phyloP scores from a whole-genome alignment of 2,797 vertebrate species.

The Sebastes flavidus region DNA sequence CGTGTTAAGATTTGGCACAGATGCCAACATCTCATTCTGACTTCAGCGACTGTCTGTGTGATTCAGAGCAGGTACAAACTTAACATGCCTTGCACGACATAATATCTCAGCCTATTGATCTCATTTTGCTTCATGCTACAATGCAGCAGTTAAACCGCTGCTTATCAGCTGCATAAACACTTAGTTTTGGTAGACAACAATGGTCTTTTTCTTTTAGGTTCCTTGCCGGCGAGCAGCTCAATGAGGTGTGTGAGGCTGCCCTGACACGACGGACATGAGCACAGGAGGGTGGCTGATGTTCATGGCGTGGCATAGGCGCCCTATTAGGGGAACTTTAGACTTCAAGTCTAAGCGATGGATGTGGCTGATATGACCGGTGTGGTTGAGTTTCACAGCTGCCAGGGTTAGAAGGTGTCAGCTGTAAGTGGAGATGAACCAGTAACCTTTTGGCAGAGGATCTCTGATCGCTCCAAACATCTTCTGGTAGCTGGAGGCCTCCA shows the following conservation, averaged over 20 bases:
- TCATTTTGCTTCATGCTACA: slow-evolving; percentile 22
- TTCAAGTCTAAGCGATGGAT: slow-evolving; percentile 41
- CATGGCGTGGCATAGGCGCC: slow-evolving; percentile 23
- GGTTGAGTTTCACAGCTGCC: slow-evolving; percentile 65
- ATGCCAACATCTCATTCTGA: slow-evolving; percentile 20
- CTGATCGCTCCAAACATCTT: slow-evolving; percentile 24
- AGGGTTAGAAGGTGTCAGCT: slow-evolving; percentile 48
- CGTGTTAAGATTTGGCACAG: background rate
- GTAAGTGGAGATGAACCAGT: slow-evolving; percentile 66
- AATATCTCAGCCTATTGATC: slow-evolving; percentile 33
- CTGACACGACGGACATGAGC: slow-evolving; percentile 28
- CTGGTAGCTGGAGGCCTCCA: slow-evolving; percentile 22
- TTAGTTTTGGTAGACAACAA: slow-evolving; percentile 64
- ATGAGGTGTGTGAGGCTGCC: slow-evolving; percentile 51
- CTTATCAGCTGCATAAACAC: slow-evolving; percentile 62
- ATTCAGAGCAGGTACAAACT: slow-evolving; percentile 1
- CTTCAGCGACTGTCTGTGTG: slow-evolving; percentile 9
- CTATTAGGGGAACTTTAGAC: slow-evolving; percentile 46
- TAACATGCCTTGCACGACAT: slow-evolving; percentile 35
- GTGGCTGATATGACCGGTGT: slow-evolving; percentile 34
- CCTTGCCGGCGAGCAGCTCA: slow-evolving; percentile 34
- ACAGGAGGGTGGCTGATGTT: slow-evolving; percentile 31
- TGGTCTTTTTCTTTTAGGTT: slow-evolving; percentile 57
- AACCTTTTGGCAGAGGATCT: slow-evolving; percentile 51
- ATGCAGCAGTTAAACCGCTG: slow-evolving; percentile 1